Base-by-base conservation (phyloP, 2,113 vertebrate genomes). In the Morone chrysops region DNA sequence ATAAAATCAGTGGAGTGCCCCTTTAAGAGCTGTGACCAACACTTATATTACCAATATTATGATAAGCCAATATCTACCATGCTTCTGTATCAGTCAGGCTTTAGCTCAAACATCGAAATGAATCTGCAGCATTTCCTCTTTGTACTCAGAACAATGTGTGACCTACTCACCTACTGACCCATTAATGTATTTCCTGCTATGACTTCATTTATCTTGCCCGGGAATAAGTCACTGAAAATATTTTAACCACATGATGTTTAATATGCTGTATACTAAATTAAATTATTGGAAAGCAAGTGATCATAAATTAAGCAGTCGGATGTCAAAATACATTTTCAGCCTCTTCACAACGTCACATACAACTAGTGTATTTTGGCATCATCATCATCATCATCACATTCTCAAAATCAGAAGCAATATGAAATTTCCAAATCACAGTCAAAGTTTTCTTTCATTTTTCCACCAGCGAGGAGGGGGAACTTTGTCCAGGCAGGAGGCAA, bases 221-320 rank as follows among this genome's bases (percentile, higher is more conserved):
- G 9, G 9, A 78, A 67, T 41, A 61, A 60, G 11, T 53, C 16
- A 40, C 16, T 54, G n/a, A 54, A 61, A 51, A 50, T 14, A n/a
- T 53, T 45, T 56, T 69, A 18, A 59, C 1, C 2, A 67, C 13
- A 57, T 10, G 4, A 61, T 10, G 12, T 75, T 76, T 81, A 67
- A 54, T 82, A 41, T 53, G 12, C 1, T 17, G 8, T 71, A 41
- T 18, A 72, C 4, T 67, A 69, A 48, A 57, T 78, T n/a, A 6
- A 69, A 81, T 48, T 8, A 65, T 31, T n/a, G 20, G 56, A 82
- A 73, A 36, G 6, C 17, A 51, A 72, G 7, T 18, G 18, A 69
- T 13, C 48, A 78, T 70, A 89, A 65, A 88, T 72, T 78, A 74
- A 13, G 40, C 17, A 22, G 6, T 63, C 2, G 0, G 14, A 25